Percentiles rank a stretch among this genome's conserved stretches.
These are phyloP conservation scores for Microplitis deprimator DNA, from an alignment of 2,888 invertebrate species.

Conservation along the genomic window DNA sequence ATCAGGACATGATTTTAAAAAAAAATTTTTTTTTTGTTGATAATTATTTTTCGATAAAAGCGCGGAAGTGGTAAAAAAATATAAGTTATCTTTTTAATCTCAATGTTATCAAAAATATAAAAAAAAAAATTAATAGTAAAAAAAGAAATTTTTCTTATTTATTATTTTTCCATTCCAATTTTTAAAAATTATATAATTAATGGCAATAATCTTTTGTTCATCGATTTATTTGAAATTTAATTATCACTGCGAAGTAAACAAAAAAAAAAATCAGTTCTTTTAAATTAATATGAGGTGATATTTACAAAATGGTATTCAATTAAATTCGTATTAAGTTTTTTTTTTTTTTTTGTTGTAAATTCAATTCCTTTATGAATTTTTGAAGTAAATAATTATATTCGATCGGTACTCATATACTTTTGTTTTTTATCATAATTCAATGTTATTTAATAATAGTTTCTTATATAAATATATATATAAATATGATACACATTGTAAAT, in stretches of 20 bases:
- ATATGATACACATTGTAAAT: too few species aligned
- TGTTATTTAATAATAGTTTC: conserved; percentile 4
- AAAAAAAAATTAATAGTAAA: conserved; percentile 32
- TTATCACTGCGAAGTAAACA: background rate
- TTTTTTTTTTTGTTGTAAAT: background rate
- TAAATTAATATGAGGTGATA: background rate
- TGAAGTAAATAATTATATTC: too few species aligned
- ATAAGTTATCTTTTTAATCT: conserved; percentile 14
- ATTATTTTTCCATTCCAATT: background rate
- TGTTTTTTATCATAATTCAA: conserved; percentile 26
- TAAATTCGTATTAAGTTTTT: background rate
- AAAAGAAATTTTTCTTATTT: background rate
- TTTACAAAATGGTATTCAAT: background rate
- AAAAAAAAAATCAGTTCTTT: background rate
- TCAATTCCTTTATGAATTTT: background rate
- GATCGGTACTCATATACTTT: background rate
- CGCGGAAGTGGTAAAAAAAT: conserved; percentile 35
- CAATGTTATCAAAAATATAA: background rate
- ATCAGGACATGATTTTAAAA: background rate
- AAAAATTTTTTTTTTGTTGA: background rate
- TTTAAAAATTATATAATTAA: background rate
- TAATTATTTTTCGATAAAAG: background rate
- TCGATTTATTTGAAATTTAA: background rate
- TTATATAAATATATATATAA: too few species aligned
- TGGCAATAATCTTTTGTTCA: background rate